phyloP scores from a whole-genome alignment of 2,113 vertebrate genomes.

The Microtus pennsylvanicus region DNA sequence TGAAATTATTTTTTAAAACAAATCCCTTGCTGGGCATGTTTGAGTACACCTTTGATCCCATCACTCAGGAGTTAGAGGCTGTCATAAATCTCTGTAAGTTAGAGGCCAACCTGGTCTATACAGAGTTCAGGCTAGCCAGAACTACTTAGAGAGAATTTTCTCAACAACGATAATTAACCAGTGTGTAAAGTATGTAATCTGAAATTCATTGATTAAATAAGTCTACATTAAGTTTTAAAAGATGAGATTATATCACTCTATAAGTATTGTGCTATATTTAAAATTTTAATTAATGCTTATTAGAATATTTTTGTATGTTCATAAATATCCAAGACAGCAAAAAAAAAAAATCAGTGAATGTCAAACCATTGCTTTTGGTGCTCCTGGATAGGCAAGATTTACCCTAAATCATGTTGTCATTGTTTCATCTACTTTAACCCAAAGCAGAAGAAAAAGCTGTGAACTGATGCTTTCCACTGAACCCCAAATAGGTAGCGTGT shows the following conservation, averaged over 20 bases:
- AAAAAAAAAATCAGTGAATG: neutral
- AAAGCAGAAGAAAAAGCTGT: constrained; percentile 19
- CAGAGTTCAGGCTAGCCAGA: neutral
- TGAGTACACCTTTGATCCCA: neutral
- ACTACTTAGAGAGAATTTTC: neutral
- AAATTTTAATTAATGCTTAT: constrained; percentile 31
- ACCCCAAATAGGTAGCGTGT: neutral
- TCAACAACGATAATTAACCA: neutral
- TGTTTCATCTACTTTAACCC: neutral
- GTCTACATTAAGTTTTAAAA: neutral
- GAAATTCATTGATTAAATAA: constrained; percentile 33
- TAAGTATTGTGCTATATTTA: constrained; percentile 19
- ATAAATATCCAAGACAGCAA: neutral
- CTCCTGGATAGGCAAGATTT: neutral
- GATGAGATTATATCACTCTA: constrained; percentile 6
- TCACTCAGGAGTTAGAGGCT: neutral
- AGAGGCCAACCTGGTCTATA: neutral
- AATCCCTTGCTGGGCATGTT: neutral
- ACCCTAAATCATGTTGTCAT: constrained; percentile 53
- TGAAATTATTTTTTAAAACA: constrained; percentile 3
- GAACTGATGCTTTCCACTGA: neutral
- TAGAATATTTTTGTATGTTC: neutral
- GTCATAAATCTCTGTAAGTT: neutral
- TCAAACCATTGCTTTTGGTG: neutral
- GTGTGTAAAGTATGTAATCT: neutral